Conservation (phyloP, 2,113 vertebrate genomes). For the Oplegnathus fasciatus region DNA sequence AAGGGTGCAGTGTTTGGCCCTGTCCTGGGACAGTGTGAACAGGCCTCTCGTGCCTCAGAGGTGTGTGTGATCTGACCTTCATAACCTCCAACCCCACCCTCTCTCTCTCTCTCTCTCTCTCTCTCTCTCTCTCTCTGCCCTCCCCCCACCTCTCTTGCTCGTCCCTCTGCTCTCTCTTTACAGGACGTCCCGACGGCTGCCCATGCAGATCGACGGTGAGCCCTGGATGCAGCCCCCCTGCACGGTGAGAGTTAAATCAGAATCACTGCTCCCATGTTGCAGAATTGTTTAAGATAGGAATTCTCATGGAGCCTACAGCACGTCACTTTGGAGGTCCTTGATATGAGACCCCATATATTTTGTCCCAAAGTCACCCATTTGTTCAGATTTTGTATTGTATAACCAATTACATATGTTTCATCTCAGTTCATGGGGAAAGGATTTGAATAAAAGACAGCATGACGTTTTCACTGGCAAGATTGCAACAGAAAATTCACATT, state of each 20-base stretch:
- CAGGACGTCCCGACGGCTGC: conserved; percentile 93
- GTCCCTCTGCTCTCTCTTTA: conserved; percentile 24
- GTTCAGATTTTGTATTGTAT: background rate
- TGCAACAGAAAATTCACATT: background rate
- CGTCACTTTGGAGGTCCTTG: background rate
- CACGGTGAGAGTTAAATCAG: conserved; percentile 84
- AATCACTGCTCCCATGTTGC: background rate
- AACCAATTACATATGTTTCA: background rate
- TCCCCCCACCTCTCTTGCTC: background rate
- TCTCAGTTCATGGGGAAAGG: no score
- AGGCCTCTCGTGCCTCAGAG: conserved; percentile 67
- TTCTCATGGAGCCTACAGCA: background rate
- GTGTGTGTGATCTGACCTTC: conserved; percentile 76
- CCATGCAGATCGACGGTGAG: conserved; percentile 98
- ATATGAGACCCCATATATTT: background rate
- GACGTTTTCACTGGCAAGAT: no score
- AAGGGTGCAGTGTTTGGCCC: conserved; percentile 80
- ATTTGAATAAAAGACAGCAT: no score
- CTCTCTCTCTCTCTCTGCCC: no score
- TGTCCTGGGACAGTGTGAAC: conserved; percentile 71
- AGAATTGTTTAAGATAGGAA: background rate
- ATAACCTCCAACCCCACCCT: conserved; percentile 27
- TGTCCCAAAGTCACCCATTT: background rate
- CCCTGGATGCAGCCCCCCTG: conserved; percentile 97
- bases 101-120: background rate